A percentile compares a stretch with the other conserved stretches of the same genome.
These are phyloP conservation scores for Petrolisthes cinctipes DNA, from an alignment of 2,888 invertebrate genomes.

Conservation along the genomic window DNA sequence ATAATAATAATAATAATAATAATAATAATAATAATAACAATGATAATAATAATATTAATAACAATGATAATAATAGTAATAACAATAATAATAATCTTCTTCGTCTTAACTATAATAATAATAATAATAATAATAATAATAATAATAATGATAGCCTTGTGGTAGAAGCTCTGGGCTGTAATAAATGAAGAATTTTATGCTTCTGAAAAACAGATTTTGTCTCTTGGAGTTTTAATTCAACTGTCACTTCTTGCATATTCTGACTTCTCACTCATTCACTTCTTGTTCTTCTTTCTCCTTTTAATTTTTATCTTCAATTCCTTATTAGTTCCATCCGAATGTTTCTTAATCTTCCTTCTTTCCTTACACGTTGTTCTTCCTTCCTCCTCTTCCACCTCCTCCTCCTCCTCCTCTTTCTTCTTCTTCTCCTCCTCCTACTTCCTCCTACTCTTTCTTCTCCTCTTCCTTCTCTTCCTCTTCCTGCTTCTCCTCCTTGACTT, in stretches of 20 bases:
- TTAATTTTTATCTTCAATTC: not conserved
- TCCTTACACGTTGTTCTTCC: not conserved
- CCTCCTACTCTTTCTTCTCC: not conserved
- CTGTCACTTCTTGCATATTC: not conserved
- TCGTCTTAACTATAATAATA: too few relatives aligned
- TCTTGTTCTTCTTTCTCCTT: not conserved
- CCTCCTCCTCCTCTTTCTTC: not conserved
- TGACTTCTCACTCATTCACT: not conserved
- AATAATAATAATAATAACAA: too few relatives aligned
- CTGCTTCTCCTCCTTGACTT: too few relatives aligned
- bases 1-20: too few relatives aligned
- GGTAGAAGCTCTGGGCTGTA: not conserved
- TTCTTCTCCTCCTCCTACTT: not conserved
- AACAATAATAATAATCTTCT: too few relatives aligned
- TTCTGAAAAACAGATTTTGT: not conserved
- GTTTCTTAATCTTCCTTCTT: not conserved
- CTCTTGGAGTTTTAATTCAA: not conserved
- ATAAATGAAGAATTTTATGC: not conserved
- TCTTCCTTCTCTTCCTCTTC: not conserved
- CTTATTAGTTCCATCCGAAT: not conserved
- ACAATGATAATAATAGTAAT: too few relatives aligned
- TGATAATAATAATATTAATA: too few relatives aligned
- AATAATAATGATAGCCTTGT: too few relatives aligned
- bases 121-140: too few relatives aligned
- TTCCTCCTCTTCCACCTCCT: not conserved